Percentiles rank a stretch among this genome's conserved stretches.
phyloP scores from a whole-genome alignment of 2,888 invertebrate genomes.

The Calliphora vomitoria region DNA sequence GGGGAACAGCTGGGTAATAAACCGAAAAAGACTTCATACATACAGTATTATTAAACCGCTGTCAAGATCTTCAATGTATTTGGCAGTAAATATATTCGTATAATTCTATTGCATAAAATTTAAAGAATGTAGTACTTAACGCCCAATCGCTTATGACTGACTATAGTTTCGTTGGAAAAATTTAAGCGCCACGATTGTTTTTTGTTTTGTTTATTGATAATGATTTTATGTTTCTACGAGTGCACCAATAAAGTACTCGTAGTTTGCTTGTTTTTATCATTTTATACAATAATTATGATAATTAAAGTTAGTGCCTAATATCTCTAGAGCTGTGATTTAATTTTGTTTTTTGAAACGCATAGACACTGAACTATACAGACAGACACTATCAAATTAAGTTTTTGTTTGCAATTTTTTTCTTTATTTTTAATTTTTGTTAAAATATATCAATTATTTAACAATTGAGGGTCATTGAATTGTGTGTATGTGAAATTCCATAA shows the following conservation, averaged over 20 bases:
- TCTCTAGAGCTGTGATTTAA: constrained; percentile 11
- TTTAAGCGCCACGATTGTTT: not conserved
- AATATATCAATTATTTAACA: constrained; percentile 29
- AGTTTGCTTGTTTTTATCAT: not conserved
- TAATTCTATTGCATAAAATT: no score
- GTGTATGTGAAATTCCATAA: constrained; percentile 6
- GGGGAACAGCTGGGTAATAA: no score
- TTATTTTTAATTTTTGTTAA: not conserved
- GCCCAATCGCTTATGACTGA: not conserved
- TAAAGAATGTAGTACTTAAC: not conserved
- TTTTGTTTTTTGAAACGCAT: not conserved
- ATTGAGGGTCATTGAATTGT: constrained; percentile 33
- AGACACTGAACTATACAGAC: not conserved
- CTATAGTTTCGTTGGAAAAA: not conserved
- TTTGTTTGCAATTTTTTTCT: constrained; percentile 19
- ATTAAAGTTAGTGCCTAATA: constrained; percentile 3
- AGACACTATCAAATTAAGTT: not conserved
- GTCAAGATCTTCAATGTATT: no score
- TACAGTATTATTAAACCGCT: no score
- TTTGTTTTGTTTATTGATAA: not conserved
- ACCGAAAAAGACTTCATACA: no score
- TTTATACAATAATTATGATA: constrained; percentile 4
- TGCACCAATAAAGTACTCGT: not conserved
- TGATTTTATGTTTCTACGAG: not conserved
- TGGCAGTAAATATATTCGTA: no score